phyloP scores from a whole-genome alignment of 2,888 invertebrate genomes.

The Agonopterix alstromeriana region DNA sequence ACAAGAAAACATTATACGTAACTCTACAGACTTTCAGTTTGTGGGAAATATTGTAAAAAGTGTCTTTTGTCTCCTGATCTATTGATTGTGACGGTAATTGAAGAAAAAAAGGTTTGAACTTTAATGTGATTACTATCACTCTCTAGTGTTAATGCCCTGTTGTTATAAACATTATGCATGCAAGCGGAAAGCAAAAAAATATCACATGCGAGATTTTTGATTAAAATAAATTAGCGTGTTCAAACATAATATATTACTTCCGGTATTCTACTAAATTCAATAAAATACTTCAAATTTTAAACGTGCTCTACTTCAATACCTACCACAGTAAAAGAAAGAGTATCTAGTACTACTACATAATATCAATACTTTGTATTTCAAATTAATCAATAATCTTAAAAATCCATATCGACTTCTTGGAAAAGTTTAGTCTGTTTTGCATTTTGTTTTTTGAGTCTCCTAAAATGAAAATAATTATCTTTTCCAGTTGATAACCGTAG shows the following conservation, averaged over 20 bases:
- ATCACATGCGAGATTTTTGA: background rate
- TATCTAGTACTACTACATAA: too few relatives aligned
- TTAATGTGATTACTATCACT: constrained; percentile 5
- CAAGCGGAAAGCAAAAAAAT: background rate
- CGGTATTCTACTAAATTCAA: too few relatives aligned
- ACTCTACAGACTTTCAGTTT: constrained; percentile 42
- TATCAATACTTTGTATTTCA: too few relatives aligned
- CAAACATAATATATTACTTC: too few relatives aligned
- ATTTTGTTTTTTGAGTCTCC: too few relatives aligned
- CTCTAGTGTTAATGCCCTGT: constrained; percentile 1
- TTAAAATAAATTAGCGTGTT: too few relatives aligned
- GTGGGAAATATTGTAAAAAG: constrained; percentile 37
- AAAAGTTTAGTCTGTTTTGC: too few relatives aligned
- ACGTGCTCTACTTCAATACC: too few relatives aligned
- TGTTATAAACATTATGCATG: background rate
- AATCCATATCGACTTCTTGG: too few relatives aligned
- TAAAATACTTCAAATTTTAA: too few relatives aligned
- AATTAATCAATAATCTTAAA: too few relatives aligned
- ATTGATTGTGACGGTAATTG: constrained; percentile 19
- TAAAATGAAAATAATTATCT: background rate
- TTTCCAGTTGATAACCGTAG: constrained; percentile 40
- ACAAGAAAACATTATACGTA: constrained; percentile 28
- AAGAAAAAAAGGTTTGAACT: constrained; percentile 6
- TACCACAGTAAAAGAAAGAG: too few relatives aligned
- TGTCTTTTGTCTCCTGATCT: constrained; percentile 25